Conservation (phyloP, 2,113 vertebrate species). For the Poeciliopsis retropinna region DNA sequence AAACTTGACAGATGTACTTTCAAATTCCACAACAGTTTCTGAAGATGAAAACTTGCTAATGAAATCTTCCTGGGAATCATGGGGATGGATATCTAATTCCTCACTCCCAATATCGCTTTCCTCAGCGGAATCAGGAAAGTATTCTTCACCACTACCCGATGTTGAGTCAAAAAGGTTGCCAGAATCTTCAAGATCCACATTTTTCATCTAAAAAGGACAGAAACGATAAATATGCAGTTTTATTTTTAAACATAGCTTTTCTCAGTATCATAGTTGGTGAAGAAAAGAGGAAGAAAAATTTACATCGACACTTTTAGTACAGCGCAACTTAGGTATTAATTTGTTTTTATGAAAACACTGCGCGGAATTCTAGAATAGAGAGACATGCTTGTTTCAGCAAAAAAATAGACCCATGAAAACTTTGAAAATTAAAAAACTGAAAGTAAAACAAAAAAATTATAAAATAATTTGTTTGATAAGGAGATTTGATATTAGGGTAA, state of each 20-base stretch:
- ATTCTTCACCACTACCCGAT: neutral
- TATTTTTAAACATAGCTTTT: neutral
- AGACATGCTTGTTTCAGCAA: neutral
- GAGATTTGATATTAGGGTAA: too few species aligned
- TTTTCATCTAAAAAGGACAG: neutral
- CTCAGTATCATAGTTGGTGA: neutral
- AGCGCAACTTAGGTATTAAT: neutral
- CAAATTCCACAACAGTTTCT: neutral
- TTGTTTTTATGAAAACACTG: neutral
- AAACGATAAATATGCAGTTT: neutral
- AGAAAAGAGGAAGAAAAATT: neutral
- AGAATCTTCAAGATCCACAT: neutral
- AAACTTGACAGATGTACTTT: neutral
- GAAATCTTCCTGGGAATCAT: neutral
- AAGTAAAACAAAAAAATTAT: too few species aligned
- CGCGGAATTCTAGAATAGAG: neutral
- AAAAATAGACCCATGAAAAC: neutral
- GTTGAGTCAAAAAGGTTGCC: neutral
- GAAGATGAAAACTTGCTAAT: neutral
- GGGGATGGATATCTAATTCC: neutral
- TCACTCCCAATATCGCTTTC: neutral
- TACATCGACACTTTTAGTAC: conserved; percentile 5
- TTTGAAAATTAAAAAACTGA: too few species aligned
- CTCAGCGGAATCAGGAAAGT: neutral
- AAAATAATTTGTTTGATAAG: too few species aligned